Conservation (phyloP, 2,113 vertebrate species). For the Takifugu bimaculatus region DNA sequence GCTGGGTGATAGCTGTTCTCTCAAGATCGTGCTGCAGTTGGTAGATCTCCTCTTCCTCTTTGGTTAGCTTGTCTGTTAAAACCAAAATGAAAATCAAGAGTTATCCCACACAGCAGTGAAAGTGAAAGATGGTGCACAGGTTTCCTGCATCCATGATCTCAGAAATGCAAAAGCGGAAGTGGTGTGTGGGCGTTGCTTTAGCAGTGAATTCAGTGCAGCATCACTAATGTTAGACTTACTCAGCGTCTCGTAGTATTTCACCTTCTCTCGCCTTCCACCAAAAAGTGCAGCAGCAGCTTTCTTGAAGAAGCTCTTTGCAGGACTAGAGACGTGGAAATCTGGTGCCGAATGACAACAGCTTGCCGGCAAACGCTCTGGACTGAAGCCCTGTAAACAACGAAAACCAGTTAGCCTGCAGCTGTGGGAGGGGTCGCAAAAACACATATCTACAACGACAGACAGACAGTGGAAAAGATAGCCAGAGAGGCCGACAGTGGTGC, state of each 20-base stretch:
- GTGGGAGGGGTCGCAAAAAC: slow-evolving; percentile 12
- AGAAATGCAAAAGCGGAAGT: background rate
- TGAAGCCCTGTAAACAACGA: slow-evolving; percentile 83
- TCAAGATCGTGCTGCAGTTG: slow-evolving; percentile 92
- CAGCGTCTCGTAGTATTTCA: slow-evolving; percentile 90
- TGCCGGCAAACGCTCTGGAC: slow-evolving; percentile 87
- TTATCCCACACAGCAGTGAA: slow-evolving; percentile 8
- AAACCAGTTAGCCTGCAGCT: slow-evolving; percentile 42
- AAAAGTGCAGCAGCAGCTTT: slow-evolving; percentile 97
- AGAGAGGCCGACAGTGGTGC: background rate
- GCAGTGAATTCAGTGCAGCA: background rate
- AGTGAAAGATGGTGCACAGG: background rate
- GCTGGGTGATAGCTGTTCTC: slow-evolving; percentile 86
- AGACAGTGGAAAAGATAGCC: background rate
- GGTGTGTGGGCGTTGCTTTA: too few relatives aligned
- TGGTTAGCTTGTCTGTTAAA: slow-evolving; percentile 81
- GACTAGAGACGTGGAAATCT: slow-evolving; percentile 95
- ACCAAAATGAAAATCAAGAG: slow-evolving; percentile 11
- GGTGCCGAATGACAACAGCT: slow-evolving; percentile 93
- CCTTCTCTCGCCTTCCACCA: slow-evolving; percentile 94
- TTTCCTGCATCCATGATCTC: background rate
- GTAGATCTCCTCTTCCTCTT: slow-evolving; percentile 97
- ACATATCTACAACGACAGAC: slow-evolving; percentile 16
- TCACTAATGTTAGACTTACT: slow-evolving; percentile 79
- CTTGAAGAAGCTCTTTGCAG: slow-evolving; percentile 96